phyloP scores from a whole-genome alignment of 1,140 invertebrate species.

The Pemphigus obesinymphae region DNA sequence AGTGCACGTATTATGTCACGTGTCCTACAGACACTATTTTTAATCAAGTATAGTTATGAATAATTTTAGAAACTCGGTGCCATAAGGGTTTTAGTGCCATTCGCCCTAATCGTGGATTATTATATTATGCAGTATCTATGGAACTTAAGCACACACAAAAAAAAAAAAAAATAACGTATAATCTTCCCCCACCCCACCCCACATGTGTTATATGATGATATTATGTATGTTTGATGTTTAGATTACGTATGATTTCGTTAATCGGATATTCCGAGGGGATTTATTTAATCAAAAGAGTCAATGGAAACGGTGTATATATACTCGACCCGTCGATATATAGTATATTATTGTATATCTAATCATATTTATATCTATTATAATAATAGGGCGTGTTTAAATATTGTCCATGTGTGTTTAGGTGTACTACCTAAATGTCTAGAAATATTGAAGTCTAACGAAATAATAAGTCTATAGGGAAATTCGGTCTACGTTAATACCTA shows the following conservation, averaged over 20 bases:
- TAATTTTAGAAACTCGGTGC: slow-evolving; percentile 3
- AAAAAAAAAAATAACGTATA: neutral
- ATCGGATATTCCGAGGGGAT: neutral
- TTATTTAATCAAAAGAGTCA: neutral
- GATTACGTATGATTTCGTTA: slow-evolving; percentile 11
- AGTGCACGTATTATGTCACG: neutral
- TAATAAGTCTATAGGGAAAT: no score
- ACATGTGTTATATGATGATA: neutral
- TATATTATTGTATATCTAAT: no score
- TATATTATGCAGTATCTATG: neutral
- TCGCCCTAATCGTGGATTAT: slow-evolving; percentile 8
- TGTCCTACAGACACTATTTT: neutral
- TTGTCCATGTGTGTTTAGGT: no score
- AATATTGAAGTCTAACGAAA: no score
- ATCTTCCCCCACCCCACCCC: neutral
- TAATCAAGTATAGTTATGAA: slow-evolving; percentile 13
- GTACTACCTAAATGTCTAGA: no score
- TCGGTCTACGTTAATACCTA: no score
- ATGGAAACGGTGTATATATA: neutral
- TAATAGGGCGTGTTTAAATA: no score
- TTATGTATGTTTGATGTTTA: neutral
- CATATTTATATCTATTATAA: no score
- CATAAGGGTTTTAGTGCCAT: slow-evolving; percentile 13
- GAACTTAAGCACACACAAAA: neutral
- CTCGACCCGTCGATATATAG: neutral